phyloP scores from a whole-genome alignment of 2,888 invertebrate species.

The Thereva nobilitata region DNA sequence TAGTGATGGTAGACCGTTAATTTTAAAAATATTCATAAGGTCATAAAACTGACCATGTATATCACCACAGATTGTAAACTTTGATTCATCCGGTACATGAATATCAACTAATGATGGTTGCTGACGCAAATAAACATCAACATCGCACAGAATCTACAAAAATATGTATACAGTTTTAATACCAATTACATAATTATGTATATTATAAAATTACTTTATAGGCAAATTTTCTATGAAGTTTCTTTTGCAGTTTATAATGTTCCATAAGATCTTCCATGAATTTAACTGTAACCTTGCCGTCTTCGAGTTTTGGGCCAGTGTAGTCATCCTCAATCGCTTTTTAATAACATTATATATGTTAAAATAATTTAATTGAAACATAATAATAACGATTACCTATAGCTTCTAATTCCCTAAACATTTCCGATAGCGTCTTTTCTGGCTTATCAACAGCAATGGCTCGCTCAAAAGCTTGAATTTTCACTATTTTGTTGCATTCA shows the following conservation, averaged over 20 bases:
- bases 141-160: slow-evolving; percentile 86
- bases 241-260: slow-evolving; percentile 87
- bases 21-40: slow-evolving; percentile 93
- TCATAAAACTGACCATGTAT: slow-evolving; percentile 99
- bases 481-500: slow-evolving; percentile 96
- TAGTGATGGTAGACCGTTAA: slow-evolving; percentile 93
- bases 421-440: slow-evolving; percentile 84
- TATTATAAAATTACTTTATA: slow-evolving; percentile 72
- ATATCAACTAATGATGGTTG: slow-evolving; percentile 92
- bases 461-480: slow-evolving; percentile 92
- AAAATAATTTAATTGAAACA: background rate
- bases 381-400: slow-evolving; percentile 69
- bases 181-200: slow-evolving; percentile 17
- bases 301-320: slow-evolving; percentile 83
- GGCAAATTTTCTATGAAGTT: slow-evolving; percentile 94
- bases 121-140: slow-evolving; percentile 79
- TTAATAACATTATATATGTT: slow-evolving; percentile 46
- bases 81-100: slow-evolving; percentile 78
- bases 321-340: slow-evolving; percentile 94
- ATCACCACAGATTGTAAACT: slow-evolving; percentile 98
- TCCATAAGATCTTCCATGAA: slow-evolving; percentile 91
- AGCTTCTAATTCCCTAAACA: slow-evolving; percentile 79
- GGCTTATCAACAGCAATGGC: slow-evolving; percentile 94
- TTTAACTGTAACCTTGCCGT: slow-evolving; percentile 83
- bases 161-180: slow-evolving; percentile 14